phyloP scores from a whole-genome alignment of 2,113 vertebrate genomes.

The Brachirus orientalis region DNA sequence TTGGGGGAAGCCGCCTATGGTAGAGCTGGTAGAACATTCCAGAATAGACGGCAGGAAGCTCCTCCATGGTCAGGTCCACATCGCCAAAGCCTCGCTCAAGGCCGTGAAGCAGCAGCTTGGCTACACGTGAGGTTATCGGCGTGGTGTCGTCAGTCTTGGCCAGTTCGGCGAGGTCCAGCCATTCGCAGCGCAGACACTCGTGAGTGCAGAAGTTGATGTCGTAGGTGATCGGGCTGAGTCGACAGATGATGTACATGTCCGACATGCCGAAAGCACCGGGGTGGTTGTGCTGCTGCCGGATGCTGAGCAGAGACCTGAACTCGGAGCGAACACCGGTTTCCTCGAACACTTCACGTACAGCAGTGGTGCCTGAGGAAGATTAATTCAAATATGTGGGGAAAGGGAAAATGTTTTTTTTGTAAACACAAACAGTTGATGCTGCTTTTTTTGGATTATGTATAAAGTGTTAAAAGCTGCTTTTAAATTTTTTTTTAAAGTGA shows the following conservation, averaged over 20 bases:
- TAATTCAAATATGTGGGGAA: background rate
- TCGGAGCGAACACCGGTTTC: constrained; percentile 92
- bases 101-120: constrained; percentile 87
- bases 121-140: constrained; percentile 87
- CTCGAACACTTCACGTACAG: constrained; percentile 94
- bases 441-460: constrained; percentile 43
- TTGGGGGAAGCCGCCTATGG: constrained; percentile 83
- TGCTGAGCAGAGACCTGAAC: constrained; percentile 91
- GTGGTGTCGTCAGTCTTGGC: constrained; percentile 76
- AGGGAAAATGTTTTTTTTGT: constrained; percentile 31
- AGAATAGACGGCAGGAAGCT: constrained; percentile 86
- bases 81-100: constrained; percentile 85
- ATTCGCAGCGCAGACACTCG: constrained; percentile 91
- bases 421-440: constrained; percentile 45
- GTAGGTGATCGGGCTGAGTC: constrained; percentile 87
- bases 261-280: constrained; percentile 93
- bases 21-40: constrained; percentile 91
- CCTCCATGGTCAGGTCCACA: constrained; percentile 87
- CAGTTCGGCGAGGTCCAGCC: constrained; percentile 87
- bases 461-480: constrained; percentile 70
- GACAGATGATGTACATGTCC: constrained; percentile 93
- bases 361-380: constrained; percentile 84
- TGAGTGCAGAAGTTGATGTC: constrained; percentile 88
- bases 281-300: constrained; percentile 91
- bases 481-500: constrained; percentile 26